These are phyloP conservation scores for Chloroceryle amazona DNA, from an alignment of 2,797 vertebrate species.

Conservation along the genomic window DNA sequence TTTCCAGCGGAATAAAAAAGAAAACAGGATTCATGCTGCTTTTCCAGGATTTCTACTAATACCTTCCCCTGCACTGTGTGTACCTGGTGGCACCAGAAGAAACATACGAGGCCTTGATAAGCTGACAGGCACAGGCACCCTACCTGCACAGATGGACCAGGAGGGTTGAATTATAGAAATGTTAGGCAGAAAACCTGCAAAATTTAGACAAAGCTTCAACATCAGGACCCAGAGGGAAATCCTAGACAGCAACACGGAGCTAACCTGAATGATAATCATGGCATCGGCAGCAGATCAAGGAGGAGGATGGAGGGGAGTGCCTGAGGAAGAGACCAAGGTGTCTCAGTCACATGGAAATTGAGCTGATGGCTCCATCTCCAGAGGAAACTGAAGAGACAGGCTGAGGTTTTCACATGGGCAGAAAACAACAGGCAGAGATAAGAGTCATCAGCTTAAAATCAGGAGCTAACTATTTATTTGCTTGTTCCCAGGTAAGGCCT, in stretches of 20 bases:
- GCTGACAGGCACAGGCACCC: neutral
- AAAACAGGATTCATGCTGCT: neutral
- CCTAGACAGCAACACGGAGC: neutral
- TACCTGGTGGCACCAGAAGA: neutral
- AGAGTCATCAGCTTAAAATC: neutral
- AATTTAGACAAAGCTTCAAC: neutral
- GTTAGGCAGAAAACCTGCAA: neutral
- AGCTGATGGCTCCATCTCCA: neutral
- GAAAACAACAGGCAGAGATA: neutral
- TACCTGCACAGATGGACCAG: neutral
- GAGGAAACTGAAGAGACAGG: neutral
- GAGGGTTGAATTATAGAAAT: neutral
- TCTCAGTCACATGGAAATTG: fast-evolving
- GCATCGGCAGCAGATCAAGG: neutral
- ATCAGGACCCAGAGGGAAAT: neutral
- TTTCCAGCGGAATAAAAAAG: neutral
- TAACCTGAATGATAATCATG: neutral
- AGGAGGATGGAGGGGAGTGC: neutral
- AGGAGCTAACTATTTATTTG: neutral
- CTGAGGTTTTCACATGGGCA: neutral
- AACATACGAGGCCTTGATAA: fast-evolving
- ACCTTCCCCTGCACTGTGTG: neutral
- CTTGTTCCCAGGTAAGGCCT: neutral
- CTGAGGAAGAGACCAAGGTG: neutral
- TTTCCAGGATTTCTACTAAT: neutral